phyloP scores from a whole-genome alignment of 2,888 invertebrate species.

The Volucella inanis region DNA sequence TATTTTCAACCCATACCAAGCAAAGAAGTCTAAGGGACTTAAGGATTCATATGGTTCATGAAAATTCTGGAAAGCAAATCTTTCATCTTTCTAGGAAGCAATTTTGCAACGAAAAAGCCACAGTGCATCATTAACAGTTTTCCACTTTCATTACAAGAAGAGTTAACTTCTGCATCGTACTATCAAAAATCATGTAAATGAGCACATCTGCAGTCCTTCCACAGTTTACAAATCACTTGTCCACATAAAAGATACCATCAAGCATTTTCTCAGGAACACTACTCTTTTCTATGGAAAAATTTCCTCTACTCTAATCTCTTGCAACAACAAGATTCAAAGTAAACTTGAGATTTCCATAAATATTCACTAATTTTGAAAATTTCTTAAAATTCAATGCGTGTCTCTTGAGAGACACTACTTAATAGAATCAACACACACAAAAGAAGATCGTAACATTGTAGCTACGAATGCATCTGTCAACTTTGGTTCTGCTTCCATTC shows the following conservation, averaged over 20 bases:
- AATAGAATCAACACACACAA: slow-evolving; percentile 38
- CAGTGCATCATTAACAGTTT: too few species aligned
- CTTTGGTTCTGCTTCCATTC: slow-evolving; percentile 34
- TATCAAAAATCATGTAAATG: too few species aligned
- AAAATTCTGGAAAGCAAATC: too few species aligned
- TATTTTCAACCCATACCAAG: too few species aligned
- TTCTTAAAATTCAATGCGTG: neutral
- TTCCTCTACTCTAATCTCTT: slow-evolving; percentile 39
- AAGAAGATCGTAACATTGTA: slow-evolving; percentile 50
- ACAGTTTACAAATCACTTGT: neutral
- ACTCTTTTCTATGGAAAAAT: slow-evolving; percentile 17
- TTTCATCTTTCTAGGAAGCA: too few species aligned
- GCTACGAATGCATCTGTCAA: slow-evolving; percentile 12
- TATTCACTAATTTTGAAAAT: slow-evolving; percentile 55
- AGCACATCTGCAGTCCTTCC: too few species aligned
- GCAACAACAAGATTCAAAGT: slow-evolving; percentile 44
- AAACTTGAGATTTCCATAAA: slow-evolving; percentile 60
- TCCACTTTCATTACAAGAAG: too few species aligned
- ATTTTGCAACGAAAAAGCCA: too few species aligned
- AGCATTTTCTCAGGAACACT: slow-evolving; percentile 28
- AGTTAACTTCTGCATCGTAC: too few species aligned
- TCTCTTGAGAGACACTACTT: slow-evolving; percentile 38
- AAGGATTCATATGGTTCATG: too few species aligned
- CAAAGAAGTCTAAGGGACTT: too few species aligned
- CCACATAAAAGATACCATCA: slow-evolving; percentile 15